Percentiles rank a stretch among this genome's conserved stretches.
Conservation (phyloP, 2,888 invertebrate genomes). For the Papilio protenor region DNA sequence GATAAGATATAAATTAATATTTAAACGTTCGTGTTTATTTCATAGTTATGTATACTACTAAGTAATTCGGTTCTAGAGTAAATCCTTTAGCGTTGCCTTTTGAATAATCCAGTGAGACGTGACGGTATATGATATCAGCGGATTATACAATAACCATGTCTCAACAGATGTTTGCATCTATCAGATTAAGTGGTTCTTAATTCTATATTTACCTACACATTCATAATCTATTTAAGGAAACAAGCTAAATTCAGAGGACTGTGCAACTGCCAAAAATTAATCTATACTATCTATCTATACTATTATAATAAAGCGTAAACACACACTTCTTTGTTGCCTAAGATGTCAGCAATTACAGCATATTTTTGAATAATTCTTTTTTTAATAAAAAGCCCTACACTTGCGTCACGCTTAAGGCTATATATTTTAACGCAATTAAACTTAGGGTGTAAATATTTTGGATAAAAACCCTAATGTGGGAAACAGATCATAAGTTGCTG, state of each 20-base stretch:
- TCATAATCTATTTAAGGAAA: neutral
- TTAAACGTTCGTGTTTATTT: neutral
- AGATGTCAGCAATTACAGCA: too few species aligned
- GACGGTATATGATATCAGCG: slow-evolving; percentile 54
- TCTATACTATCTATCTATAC: too few species aligned
- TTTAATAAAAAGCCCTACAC: too few species aligned
- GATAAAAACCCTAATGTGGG: too few species aligned
- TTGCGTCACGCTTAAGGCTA: too few species aligned
- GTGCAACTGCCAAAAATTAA: neutral
- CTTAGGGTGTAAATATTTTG: too few species aligned
- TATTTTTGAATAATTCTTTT: too few species aligned
- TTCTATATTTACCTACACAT: neutral
- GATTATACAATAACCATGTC: slow-evolving; percentile 52
- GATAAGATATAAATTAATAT: neutral
- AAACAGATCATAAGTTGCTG: too few species aligned
- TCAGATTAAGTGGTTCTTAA: slow-evolving; percentile 14
- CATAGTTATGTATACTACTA: neutral
- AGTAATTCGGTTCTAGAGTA: slow-evolving; percentile 22
- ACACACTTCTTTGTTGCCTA: too few species aligned
- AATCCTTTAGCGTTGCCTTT: slow-evolving; percentile 23
- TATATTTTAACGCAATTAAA: too few species aligned
- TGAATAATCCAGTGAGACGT: slow-evolving; percentile 49
- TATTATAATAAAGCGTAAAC: too few species aligned
- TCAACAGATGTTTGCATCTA: slow-evolving; percentile 34
- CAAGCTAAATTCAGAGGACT: neutral